Evolutionary conservation across 2,113 vertebrate genomes (phyloP).

Genomic region (Erpornis zantholeuca): DNA sequence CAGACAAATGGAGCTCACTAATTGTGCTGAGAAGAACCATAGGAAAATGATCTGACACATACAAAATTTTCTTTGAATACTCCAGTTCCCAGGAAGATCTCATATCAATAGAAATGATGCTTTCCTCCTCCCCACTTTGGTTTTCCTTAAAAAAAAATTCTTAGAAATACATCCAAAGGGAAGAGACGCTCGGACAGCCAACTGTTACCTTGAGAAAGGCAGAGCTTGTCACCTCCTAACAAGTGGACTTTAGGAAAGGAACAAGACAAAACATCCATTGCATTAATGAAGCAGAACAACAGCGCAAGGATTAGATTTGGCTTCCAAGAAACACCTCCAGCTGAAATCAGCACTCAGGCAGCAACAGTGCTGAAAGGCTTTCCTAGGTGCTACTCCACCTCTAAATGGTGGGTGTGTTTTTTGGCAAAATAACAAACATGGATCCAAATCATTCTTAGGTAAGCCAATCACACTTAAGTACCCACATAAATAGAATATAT

Average conservation of each 20-base stretch:
- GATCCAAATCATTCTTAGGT: neutral
- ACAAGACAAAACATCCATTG: neutral
- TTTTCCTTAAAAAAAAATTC: neutral
- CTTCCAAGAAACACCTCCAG: neutral
- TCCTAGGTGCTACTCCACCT: neutral
- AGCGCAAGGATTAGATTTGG: neutral
- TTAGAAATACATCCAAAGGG: neutral
- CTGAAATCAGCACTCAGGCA: neutral
- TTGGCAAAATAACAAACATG: neutral
- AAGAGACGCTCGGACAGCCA: neutral
- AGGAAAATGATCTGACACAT: neutral
- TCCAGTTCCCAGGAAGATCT: neutral
- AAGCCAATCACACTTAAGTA: neutral
- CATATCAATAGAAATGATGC: neutral
- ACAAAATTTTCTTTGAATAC: neutral
- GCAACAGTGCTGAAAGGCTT: neutral
- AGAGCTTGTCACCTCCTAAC: neutral
- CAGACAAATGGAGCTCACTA: neutral
- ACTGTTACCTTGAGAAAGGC: neutral
- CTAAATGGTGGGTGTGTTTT: fast-evolving
- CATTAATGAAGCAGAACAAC: neutral
- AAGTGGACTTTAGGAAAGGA: neutral
- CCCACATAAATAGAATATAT: neutral
- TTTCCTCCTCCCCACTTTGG: neutral
- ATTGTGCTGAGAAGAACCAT: neutral